These are phyloP conservation scores for Harpalus rubripes DNA, from an alignment of 2,888 invertebrate genomes.

Conservation along the genomic window DNA sequence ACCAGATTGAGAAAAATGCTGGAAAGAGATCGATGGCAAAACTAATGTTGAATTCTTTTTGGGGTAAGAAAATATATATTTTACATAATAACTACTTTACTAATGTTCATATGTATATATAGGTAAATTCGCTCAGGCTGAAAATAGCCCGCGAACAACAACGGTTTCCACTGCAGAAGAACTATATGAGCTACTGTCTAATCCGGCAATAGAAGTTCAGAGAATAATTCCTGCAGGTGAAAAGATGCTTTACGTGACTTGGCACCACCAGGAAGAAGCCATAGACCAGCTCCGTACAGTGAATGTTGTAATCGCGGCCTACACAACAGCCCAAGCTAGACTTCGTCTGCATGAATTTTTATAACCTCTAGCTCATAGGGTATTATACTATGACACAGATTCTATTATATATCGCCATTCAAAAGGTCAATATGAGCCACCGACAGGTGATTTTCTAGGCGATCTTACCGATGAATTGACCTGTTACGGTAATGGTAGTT, in stretches of 20 bases:
- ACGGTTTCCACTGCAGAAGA: slow-evolving; percentile 64
- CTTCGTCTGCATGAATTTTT: slow-evolving; percentile 68
- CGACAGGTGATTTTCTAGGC: no score
- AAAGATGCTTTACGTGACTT: slow-evolving; percentile 68
- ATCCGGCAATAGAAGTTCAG: slow-evolving; percentile 68
- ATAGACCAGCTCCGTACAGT: slow-evolving; percentile 61
- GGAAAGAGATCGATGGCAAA: slow-evolving; percentile 68
- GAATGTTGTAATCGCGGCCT: slow-evolving; percentile 73
- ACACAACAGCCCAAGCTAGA: slow-evolving; percentile 70
- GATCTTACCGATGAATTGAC: slow-evolving; percentile 73
- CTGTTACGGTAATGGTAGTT: slow-evolving; percentile 69
- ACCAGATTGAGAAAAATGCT: slow-evolving; percentile 66
- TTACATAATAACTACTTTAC: neutral
- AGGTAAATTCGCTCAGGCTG: slow-evolving; percentile 64
- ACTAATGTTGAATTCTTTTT: slow-evolving; percentile 68
- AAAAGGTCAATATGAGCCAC: no score
- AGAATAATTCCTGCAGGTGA: slow-evolving; percentile 68
- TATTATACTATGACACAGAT: slow-evolving; percentile 74
- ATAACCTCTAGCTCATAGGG: slow-evolving; percentile 70
- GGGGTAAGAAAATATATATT: slow-evolving; percentile 65
- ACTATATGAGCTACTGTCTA: slow-evolving; percentile 67
- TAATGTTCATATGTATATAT: slow-evolving; percentile 1
- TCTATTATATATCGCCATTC: slow-evolving; percentile 70
- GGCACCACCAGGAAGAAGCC: slow-evolving; percentile 67
- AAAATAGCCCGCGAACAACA: slow-evolving; percentile 65